Conservation (phyloP, 2,888 invertebrate genomes). For the Spodoptera exigua region DNA sequence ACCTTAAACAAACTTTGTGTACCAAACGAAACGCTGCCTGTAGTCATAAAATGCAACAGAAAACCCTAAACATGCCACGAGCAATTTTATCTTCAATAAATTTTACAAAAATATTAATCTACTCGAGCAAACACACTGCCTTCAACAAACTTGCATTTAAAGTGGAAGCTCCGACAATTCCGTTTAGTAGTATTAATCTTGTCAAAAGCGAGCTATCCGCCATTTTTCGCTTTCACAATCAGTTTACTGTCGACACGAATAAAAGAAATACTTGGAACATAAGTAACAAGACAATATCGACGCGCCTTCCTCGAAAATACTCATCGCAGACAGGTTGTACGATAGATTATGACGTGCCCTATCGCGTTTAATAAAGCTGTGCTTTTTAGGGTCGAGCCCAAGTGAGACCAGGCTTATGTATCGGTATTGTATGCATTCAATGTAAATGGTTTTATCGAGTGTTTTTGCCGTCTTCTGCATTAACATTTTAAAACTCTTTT, state of each 20-base stretch:
- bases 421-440: not conserved
- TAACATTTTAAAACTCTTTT: too few relatives aligned
- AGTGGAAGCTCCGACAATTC: constrained; percentile 26
- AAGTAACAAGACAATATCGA: constrained; percentile 54
- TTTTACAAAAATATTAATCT: constrained; percentile 28
- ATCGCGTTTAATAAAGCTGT: constrained; percentile 79
- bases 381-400: constrained; percentile 65
- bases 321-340: constrained; percentile 57
- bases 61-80: constrained; percentile 15
- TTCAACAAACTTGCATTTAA: constrained; percentile 34
- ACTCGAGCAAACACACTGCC: constrained; percentile 23
- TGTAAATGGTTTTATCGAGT: too few relatives aligned
- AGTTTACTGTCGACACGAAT: constrained; percentile 60
- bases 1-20: constrained; percentile 23
- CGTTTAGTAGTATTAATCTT: constrained; percentile 46
- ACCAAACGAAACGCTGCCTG: constrained; percentile 9
- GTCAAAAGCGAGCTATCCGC: constrained; percentile 18
- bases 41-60: constrained; percentile 34
- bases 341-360: constrained; percentile 78
- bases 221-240: constrained; percentile 52
- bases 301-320: constrained; percentile 61
- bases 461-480: too few relatives aligned
- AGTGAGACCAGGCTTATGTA: constrained; percentile 17
- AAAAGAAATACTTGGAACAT: constrained; percentile 58
- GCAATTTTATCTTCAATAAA: constrained; percentile 26